Percentiles rank a stretch among this genome's conserved stretches.
phyloP scores from a whole-genome alignment of 2,797 vertebrate genomes.

The Dallia pectoralis region DNA sequence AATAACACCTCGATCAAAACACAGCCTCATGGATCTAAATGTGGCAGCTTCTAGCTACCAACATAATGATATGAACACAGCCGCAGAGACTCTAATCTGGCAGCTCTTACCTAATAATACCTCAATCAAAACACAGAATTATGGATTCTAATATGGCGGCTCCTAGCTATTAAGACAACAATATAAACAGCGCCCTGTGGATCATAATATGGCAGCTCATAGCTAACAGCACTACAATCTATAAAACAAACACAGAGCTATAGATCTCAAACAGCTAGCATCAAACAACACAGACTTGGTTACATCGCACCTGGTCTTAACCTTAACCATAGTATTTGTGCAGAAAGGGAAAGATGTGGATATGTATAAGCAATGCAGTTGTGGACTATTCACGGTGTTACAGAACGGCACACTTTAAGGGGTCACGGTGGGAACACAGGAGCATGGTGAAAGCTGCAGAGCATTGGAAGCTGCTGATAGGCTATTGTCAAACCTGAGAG shows the following conservation, averaged over 20 bases:
- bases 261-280: too few relatives aligned
- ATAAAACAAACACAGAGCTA: too few relatives aligned
- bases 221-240: too few relatives aligned
- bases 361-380: background rate
- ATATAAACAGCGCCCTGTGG: too few relatives aligned
- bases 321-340: background rate
- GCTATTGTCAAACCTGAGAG: background rate
- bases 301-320: background rate
- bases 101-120: background rate
- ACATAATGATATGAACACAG: background rate
- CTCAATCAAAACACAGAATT: background rate
- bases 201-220: too few relatives aligned
- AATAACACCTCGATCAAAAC: background rate
- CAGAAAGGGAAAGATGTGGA: background rate
- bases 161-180: too few relatives aligned
- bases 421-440: background rate
- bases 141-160: background rate
- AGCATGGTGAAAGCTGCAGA: background rate
- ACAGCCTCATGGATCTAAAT: background rate
- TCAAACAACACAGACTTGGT: too few relatives aligned
- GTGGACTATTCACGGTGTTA: background rate
- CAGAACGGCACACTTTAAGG: constrained; percentile 2
- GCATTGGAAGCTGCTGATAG: background rate
- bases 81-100: background rate
- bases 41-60: background rate